A percentile compares a stretch with the other conserved stretches of the same genome.
Conservation (phyloP, 2,797 vertebrate species). For the Ibycter americanus region DNA sequence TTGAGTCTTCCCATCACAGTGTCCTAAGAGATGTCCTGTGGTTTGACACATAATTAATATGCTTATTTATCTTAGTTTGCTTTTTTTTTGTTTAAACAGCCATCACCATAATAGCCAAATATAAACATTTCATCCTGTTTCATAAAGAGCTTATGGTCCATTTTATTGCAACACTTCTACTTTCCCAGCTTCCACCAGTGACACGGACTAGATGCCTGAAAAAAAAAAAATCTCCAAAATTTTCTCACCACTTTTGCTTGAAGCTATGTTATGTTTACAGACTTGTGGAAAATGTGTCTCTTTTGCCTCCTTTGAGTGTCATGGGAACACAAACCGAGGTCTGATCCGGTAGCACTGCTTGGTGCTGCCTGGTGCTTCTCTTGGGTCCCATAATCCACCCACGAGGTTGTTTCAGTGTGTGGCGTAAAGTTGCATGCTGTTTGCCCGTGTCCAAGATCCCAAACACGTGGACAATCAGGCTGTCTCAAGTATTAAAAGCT, state of each 20-base stretch:
- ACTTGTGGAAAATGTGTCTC: slow-evolving; percentile 21
- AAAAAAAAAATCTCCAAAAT: background rate
- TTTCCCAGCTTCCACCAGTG: slow-evolving; percentile 27
- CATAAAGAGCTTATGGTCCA: background rate
- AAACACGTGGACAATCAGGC: background rate
- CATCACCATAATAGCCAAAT: background rate
- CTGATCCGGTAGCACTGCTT: background rate
- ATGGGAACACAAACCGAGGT: background rate
- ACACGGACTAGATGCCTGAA: background rate
- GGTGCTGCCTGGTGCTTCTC: background rate
- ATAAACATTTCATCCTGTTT: slow-evolving; percentile 35
- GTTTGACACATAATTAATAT: slow-evolving; percentile 63
- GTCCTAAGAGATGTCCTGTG: slow-evolving; percentile 35
- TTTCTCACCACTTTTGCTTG: slow-evolving; percentile 23
- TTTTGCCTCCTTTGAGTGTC: background rate
- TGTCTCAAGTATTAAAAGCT: background rate
- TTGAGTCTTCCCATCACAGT: background rate
- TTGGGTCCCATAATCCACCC: background rate
- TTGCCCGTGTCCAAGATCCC: background rate
- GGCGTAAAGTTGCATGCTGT: background rate
- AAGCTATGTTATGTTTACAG: slow-evolving; percentile 39
- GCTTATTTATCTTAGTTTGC: slow-evolving; percentile 29
- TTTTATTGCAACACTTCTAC: background rate
- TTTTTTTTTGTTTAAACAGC: background rate
- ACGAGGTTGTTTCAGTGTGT: background rate